A percentile compares a stretch with the other conserved stretches of the same genome.
phyloP scores from a whole-genome alignment of 2,888 invertebrate species.

The Eupithecia exiguata region DNA sequence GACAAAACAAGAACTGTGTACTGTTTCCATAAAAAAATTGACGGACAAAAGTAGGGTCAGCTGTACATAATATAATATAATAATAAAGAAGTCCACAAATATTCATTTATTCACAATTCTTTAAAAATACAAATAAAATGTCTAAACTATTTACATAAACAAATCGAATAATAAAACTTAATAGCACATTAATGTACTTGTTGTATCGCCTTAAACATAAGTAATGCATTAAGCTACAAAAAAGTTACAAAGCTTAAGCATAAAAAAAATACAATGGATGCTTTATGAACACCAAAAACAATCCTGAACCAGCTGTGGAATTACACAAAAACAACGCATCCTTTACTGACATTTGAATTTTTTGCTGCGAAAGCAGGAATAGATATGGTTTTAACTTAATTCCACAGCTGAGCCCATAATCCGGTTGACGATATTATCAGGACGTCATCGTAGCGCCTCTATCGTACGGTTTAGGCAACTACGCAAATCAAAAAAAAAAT shows the following conservation, averaged over 20 bases:
- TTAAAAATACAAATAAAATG: constrained; percentile 38
- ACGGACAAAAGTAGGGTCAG: no score
- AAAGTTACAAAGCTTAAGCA: not conserved
- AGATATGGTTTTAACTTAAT: no score
- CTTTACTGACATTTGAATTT: no score
- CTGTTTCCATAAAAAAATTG: no score
- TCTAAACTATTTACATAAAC: constrained; percentile 52
- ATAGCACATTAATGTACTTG: constrained; percentile 33
- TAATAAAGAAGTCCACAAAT: constrained; percentile 47
- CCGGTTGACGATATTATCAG: no score
- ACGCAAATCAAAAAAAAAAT: no score
- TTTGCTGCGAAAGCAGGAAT: no score
- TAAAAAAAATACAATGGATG: not conserved
- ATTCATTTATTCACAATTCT: constrained; percentile 58
- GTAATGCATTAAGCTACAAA: not conserved
- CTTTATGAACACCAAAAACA: not conserved
- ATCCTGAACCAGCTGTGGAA: not conserved
- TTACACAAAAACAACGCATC: no score
- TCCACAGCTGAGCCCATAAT: not conserved
- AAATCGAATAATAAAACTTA: constrained; percentile 37
- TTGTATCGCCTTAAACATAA: not conserved
- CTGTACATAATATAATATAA: constrained; percentile 23
- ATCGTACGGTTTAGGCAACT: no score
- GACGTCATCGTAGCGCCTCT: no score
- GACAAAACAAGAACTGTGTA: no score